Evolutionary conservation across 53 echinoderm and acorn worm genomes (phyloP), one percentile per base, ranked within the genome.

Genomic region (Apostichopus leukothele): DNA sequence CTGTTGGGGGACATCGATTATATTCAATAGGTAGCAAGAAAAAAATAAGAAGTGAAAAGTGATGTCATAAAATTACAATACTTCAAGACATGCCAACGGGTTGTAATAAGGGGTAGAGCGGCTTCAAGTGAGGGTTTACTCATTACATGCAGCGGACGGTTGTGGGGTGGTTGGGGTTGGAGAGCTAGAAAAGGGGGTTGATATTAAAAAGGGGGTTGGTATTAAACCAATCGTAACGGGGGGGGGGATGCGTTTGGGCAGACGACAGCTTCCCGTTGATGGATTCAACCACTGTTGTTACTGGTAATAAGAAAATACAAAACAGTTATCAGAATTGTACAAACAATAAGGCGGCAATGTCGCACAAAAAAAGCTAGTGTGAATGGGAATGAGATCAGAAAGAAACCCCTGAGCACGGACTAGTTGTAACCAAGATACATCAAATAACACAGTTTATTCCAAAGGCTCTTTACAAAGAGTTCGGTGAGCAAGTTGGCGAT

Each of bases 81-180:
- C 90, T 91, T 91, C 90, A 93, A 53, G 51, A 89, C 1, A 93
- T 94, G 95, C 93, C 93, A 1, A 91, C 90, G 0, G 95, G 95
- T 63, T 8, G 86, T 87, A 71, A 26, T 94, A 4, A 52, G 90
- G 21, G 78, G 93, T 63, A 73, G 54, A 60, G 67, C 0, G 10
- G 68, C 1, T 93, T 93, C 76, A 88, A 67, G 76, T 78, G 88
- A 18, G 75, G 63, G 16, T 52, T 3, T 14, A 88, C 50, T n/a
- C 88, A 88, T 20, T 86, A 61, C 14, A 12, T 61, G 63, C 51
- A 54, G 9, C 20, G 6, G 16, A 60, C 11, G 52, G 88, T 81
- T n/a, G 16, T 71, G 22, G 88, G 80, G 53, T 88, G 88, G 91
- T 50, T 92, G 53, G 90, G 90, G 3, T 92, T 90, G 90, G 75